Percentiles rank a stretch among this genome's conserved stretches.
Evolutionary conservation across 2,113 vertebrate genomes (phyloP).

Genomic region (Urocolius indicus): DNA sequence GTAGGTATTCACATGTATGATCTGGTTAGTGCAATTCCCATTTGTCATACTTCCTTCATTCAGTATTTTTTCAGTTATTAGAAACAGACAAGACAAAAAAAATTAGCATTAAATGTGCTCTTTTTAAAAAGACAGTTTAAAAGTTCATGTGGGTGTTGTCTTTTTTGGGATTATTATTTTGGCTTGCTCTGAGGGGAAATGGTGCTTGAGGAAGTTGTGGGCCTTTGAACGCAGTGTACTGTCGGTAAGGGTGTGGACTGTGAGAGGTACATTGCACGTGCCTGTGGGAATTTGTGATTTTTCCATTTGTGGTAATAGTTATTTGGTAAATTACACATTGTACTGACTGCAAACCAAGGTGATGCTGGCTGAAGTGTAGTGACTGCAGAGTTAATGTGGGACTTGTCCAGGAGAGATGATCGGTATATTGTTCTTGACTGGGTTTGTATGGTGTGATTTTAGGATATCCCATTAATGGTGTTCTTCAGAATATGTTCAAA

Average conservation of each 20-base stretch:
- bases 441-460: neutral
- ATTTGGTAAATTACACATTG: neutral
- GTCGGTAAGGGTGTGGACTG: neutral
- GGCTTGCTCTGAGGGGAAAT: neutral
- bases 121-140: constrained; percentile 12
- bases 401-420: neutral
- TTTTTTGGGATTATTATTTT: neutral
- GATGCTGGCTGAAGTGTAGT: neutral
- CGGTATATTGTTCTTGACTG: neutral
- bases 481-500: neutral
- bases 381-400: neutral
- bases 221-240: constrained; percentile 17
- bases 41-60: neutral
- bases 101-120: neutral
- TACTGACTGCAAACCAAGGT: neutral
- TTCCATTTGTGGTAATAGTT: neutral
- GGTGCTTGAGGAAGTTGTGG: neutral
- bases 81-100: neutral
- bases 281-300: constrained; percentile 10
- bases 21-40: neutral
- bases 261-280: neutral
- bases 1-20: neutral
- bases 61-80: neutral
- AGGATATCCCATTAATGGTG: neutral
- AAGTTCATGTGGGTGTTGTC: constrained; percentile 35